A percentile compares a stretch with the other conserved stretches of the same genome.
These are phyloP conservation scores for Cyprinella venusta DNA, from an alignment of 2,797 vertebrate genomes.

Conservation along the genomic window DNA sequence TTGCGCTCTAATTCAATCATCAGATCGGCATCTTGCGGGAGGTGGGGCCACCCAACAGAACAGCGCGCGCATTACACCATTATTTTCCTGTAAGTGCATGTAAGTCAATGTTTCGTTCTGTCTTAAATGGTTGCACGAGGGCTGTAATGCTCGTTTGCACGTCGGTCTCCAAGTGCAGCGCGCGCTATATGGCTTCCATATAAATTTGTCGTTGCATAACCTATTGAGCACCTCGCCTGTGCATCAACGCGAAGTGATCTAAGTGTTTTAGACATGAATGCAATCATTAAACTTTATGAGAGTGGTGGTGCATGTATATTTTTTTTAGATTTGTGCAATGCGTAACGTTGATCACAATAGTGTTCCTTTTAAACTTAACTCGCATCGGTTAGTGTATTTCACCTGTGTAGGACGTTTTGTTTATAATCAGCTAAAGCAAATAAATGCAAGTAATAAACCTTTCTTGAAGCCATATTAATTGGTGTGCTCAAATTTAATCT, in stretches of 20 bases:
- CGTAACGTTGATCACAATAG: background rate
- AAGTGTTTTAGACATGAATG: background rate
- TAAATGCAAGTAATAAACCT: background rate
- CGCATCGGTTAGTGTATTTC: background rate
- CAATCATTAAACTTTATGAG: slow-evolving; percentile 1
- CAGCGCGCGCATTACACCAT: slow-evolving; percentile 33
- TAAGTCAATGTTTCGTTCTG: slow-evolving; percentile 43
- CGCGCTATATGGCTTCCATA: slow-evolving; percentile 9
- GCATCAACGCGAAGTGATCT: slow-evolving; percentile 6
- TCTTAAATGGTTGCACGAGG: slow-evolving; percentile 5
- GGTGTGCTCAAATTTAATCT: background rate
- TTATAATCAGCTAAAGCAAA: background rate
- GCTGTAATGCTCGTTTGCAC: slow-evolving; percentile 17
- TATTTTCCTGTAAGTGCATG: slow-evolving; percentile 43
- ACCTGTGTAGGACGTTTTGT: no score
- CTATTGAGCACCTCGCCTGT: slow-evolving; percentile 23
- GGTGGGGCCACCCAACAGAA: slow-evolving; percentile 45
- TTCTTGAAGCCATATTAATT: background rate
- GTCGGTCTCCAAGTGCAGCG: background rate
- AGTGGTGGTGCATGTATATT: background rate
- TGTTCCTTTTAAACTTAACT: background rate
- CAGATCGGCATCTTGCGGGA: slow-evolving; percentile 48
- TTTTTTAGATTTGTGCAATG: background rate
- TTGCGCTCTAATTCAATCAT: slow-evolving; percentile 58
- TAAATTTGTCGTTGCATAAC: slow-evolving; percentile 38